These are phyloP conservation scores for Ectropis crepuscularia DNA, from an alignment of 2,888 invertebrate genomes.

Conservation along the genomic window DNA sequence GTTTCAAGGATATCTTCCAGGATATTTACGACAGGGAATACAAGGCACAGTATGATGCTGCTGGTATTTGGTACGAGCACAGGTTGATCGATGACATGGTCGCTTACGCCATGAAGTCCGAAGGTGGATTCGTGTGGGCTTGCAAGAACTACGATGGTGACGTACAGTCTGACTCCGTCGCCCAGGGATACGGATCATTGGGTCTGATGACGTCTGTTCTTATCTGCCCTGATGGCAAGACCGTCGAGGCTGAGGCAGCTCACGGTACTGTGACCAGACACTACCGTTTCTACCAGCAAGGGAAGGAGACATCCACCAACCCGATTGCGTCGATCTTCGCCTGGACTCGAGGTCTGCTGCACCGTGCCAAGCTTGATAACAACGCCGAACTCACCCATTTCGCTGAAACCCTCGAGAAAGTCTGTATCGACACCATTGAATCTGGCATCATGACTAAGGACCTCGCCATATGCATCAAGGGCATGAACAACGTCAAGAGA, in stretches of 20 bases:
- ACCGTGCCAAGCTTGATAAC: conserved; percentile 96
- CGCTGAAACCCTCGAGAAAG: conserved; percentile 93
- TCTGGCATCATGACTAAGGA: conserved; percentile 99
- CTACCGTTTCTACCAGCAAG: conserved; percentile 94
- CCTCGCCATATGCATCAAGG: conserved; percentile 98
- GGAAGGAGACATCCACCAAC: conserved; percentile 99
- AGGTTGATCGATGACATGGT: conserved; percentile 99
- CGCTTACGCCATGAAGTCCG: conserved; percentile 98
- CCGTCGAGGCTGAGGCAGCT: conserved; percentile 99
- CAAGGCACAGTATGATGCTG: conserved; percentile 92
- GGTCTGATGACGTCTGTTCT: conserved; percentile 99
- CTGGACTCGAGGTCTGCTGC: conserved; percentile 97
- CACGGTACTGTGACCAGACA: conserved; percentile 98
- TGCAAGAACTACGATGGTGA: conserved; percentile 99
- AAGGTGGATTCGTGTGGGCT: conserved; percentile 99
- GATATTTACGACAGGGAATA: conserved; percentile 96
- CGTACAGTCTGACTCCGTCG: conserved; percentile 99
- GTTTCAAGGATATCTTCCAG: conserved; percentile 98
- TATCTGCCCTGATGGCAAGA: conserved; percentile 98
- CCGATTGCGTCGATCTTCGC: conserved; percentile 99
- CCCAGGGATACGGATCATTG: conserved; percentile 97
- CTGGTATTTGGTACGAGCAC: conserved; percentile 98
- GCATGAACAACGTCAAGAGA: conserved; percentile 91
- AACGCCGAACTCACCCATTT: conserved; percentile 91
- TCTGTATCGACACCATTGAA: conserved; percentile 98